Percentiles rank a stretch among this genome's conserved stretches.
Conservation (phyloP, 2,888 invertebrate species). For the Zootermopsis nevadensis region DNA sequence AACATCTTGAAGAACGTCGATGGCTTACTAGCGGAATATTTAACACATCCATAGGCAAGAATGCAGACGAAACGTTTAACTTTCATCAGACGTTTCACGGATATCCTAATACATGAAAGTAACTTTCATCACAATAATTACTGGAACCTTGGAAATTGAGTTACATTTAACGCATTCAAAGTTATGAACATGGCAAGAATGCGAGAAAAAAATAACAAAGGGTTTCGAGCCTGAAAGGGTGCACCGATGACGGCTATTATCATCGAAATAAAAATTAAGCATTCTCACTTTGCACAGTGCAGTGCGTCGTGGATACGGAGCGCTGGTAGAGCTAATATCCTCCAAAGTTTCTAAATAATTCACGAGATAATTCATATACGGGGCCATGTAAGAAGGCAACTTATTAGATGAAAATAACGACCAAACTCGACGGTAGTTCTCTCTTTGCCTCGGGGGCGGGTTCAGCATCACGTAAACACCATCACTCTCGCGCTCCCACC, state of each 20-base stretch:
- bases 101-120: too few species aligned
- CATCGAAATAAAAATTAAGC: background rate
- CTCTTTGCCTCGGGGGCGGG: background rate
- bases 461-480: constrained; percentile 51
- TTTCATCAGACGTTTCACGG: too few species aligned
- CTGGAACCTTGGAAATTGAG: too few species aligned
- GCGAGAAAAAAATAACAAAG: too few species aligned
- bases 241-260: background rate
- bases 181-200: too few species aligned
- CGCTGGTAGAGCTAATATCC: constrained; percentile 22
- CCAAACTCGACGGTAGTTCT: constrained; percentile 36
- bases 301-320: background rate
- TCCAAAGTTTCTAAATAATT: constrained; percentile 40
- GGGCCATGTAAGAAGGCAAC: constrained; percentile 38
- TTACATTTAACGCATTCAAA: too few species aligned
- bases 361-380: constrained; percentile 31
- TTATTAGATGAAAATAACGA: constrained; percentile 44
- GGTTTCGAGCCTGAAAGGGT: too few species aligned
- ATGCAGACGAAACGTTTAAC: too few species aligned
- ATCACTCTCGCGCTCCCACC: constrained; percentile 50
- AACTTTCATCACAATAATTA: too few species aligned
- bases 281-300: background rate
- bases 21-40: too few species aligned
- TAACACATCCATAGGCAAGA: too few species aligned
- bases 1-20: too few species aligned